Base-by-base conservation (phyloP, 2,797 vertebrate species). In the Labroides dimidiatus region DNA sequence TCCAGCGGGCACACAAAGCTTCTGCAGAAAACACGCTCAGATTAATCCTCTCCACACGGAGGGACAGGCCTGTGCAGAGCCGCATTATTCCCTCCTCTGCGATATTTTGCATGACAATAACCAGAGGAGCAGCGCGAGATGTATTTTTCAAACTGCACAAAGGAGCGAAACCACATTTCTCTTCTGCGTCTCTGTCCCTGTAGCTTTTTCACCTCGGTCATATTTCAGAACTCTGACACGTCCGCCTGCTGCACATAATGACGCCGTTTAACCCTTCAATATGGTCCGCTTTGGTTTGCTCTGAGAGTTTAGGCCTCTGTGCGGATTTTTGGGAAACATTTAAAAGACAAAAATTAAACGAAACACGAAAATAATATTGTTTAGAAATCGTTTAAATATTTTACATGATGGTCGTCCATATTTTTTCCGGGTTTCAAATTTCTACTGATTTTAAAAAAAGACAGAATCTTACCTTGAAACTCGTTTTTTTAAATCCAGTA, bases 131-230 rank as follows among this genome's bases (percentile, higher is more conserved):
- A 63, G 45, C 50, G 1, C 62, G 23, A 44, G 63, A 50, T 83
- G 51, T 83, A 91, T 90, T 92, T 89, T 84, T 89, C 89, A 89
- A 80, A 72, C 54, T 17, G 45, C 77, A 89, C 81, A 89, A 91
- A 85, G 64, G 73, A 69, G 66, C 21, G 53, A 53, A 85, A 64
- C 0, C 50, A 27, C 87, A 82, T 88, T 87, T 87, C 65, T 85
- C 80, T 71, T 75, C 69, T 63, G 39, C 49, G 24, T 64, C 55
- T 55, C 71, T 65, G 53, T 64, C 52, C 39, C 48, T 41, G n/a
- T 3, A 58, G 61, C 69, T 84, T 85, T 67, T 49, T 67, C 69
- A 62, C 39, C 41, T 62, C 56, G 54, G 57, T 75, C 54, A 90
- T 91, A 84, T 87, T 86, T 92, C 88, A 88, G 56, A 27, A 8